Conservation (phyloP, 2,888 invertebrate genomes). For the Nymphalis urticae region DNA sequence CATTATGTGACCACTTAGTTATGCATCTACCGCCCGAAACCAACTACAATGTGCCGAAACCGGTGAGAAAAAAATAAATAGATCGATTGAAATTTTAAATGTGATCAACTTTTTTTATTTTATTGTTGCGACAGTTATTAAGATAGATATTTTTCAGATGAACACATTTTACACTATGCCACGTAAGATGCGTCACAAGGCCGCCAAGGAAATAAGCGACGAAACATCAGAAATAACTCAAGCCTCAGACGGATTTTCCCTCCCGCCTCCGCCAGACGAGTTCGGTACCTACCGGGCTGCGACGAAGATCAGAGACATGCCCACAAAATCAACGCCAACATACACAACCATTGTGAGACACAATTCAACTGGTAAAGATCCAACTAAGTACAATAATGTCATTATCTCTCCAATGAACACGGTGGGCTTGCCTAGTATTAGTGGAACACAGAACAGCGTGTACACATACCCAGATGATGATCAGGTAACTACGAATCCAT, state of each 20-base stretch:
- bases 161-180: slow-evolving; percentile 78
- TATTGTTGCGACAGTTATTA: not conserved
- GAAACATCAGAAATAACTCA: slow-evolving; percentile 71
- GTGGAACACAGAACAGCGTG: slow-evolving; percentile 57
- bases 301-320: slow-evolving; percentile 66
- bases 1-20: slow-evolving; percentile 68
- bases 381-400: slow-evolving; percentile 56
- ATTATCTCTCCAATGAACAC: slow-evolving; percentile 67
- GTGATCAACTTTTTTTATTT: not conserved
- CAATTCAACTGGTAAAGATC: slow-evolving; percentile 56
- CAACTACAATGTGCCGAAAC: slow-evolving; percentile 65
- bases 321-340: slow-evolving; percentile 60
- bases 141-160: slow-evolving; percentile 56
- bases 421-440: slow-evolving; percentile 67
- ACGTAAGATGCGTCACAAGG: slow-evolving; percentile 67
- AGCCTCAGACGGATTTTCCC: slow-evolving; percentile 71
- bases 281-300: slow-evolving; percentile 70
- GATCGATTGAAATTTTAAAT: slow-evolving; percentile 20
- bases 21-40: slow-evolving; percentile 69
- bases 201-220: slow-evolving; percentile 66
- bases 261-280: slow-evolving; percentile 76
- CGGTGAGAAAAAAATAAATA: slow-evolving; percentile 49
- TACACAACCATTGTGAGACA: slow-evolving; percentile 66
- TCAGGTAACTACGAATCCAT: slow-evolving; percentile 72
- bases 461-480: slow-evolving; percentile 72